Conservation (phyloP, 2,888 invertebrate species). For the Gymnocheta viridis region DNA sequence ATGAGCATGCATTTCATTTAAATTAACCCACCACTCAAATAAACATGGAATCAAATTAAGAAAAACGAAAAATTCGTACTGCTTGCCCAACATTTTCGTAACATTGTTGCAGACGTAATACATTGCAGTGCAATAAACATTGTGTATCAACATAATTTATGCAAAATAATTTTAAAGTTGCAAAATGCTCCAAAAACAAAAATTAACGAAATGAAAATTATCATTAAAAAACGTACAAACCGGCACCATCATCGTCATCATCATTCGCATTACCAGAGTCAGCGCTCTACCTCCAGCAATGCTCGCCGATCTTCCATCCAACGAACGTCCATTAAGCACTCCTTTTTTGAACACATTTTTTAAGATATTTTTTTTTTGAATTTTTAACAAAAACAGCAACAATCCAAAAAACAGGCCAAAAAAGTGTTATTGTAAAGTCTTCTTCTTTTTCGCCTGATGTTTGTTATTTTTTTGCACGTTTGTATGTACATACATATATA, state of each 20-base stretch:
- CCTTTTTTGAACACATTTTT: conserved; percentile 55
- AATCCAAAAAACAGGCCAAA: conserved; percentile 9
- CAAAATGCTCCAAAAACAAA: conserved; percentile 38
- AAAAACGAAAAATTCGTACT: background rate
- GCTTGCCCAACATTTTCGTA: background rate
- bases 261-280: conserved; percentile 4
- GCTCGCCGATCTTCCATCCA: conserved; percentile 23
- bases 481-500: too few relatives aligned
- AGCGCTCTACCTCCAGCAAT: conserved; percentile 25
- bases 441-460: conserved; percentile 39
- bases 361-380: conserved; percentile 4
- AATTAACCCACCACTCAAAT: conserved; percentile 45
- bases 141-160: conserved; percentile 70
- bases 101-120: background rate
- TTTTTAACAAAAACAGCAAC: conserved; percentile 37
- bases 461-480: conserved; percentile 49
- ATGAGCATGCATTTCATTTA: conserved; percentile 58
- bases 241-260: conserved; percentile 34
- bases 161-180: conserved; percentile 70
- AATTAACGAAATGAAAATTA: conserved; percentile 49
- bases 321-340: conserved; percentile 55
- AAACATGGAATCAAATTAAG: conserved; percentile 14
- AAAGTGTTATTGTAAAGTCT: conserved; percentile 55
- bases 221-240: conserved; percentile 42
- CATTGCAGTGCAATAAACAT: conserved; percentile 45